These are phyloP conservation scores for Seladonia tumulorum DNA, from an alignment of 2,888 invertebrate species.

Conservation along the genomic window DNA sequence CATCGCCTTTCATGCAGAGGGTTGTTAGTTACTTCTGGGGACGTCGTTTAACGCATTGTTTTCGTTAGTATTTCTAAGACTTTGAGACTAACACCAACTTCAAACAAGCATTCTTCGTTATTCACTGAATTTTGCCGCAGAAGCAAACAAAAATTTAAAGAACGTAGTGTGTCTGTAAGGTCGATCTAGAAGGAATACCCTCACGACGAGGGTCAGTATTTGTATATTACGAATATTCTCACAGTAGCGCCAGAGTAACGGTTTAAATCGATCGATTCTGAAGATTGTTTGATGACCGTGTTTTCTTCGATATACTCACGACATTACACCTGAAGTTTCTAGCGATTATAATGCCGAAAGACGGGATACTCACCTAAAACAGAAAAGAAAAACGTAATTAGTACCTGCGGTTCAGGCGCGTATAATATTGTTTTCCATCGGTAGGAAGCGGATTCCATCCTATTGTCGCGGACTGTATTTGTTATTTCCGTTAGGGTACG, in stretches of 20 bases:
- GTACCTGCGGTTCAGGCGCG: not conserved
- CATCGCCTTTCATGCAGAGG: too few species aligned
- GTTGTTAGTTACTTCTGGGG: too few species aligned
- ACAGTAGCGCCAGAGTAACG: not conserved
- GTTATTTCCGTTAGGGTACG: too few species aligned
- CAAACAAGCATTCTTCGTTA: too few species aligned
- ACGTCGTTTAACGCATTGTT: too few species aligned
- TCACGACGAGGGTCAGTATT: too few species aligned
- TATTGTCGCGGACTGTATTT: too few species aligned
- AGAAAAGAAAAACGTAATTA: conserved; percentile 48
- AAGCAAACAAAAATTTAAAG: not conserved
- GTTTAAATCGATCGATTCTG: not conserved
- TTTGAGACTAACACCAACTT: too few species aligned
- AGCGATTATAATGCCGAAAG: conserved; percentile 1
- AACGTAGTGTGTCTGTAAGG: not conserved
- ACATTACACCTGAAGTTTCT: not conserved
- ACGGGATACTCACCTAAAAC: conserved; percentile 69
- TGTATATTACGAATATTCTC: not conserved
- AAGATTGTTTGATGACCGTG: not conserved
- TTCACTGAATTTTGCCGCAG: not conserved
- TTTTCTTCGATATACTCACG: conserved; percentile 42
- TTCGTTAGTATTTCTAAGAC: too few species aligned
- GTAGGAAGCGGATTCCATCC: conserved; percentile 9
- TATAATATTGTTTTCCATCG: not conserved
- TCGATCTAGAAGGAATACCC: not conserved